Conservation (phyloP, 2,888 invertebrate species). For the Cryptus armator region DNA sequence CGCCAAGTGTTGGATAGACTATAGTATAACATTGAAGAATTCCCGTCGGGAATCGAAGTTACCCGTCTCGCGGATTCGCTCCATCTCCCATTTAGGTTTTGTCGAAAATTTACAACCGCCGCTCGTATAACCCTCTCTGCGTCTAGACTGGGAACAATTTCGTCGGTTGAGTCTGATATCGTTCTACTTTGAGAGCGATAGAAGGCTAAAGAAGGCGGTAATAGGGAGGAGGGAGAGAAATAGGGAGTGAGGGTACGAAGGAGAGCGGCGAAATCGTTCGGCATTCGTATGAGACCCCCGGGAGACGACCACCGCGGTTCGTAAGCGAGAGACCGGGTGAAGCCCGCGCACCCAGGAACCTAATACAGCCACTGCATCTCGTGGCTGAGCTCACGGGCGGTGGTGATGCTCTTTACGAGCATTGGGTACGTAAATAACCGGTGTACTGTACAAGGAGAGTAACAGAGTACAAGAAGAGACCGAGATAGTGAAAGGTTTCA, state of each 20-base stretch:
- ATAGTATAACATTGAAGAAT: slow-evolving; percentile 6
- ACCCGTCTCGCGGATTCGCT: slow-evolving; percentile 28
- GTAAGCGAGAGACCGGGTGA: slow-evolving; percentile 55
- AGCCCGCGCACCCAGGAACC: slow-evolving; percentile 60
- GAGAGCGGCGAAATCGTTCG: slow-evolving; percentile 66
- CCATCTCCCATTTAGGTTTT: slow-evolving; percentile 50
- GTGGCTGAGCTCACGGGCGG: slow-evolving; percentile 49
- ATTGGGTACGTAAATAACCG: slow-evolving; percentile 72
- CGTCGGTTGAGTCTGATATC: slow-evolving; percentile 54
- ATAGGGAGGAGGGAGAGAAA: slow-evolving; percentile 17
- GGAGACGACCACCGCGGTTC: slow-evolving; percentile 68
- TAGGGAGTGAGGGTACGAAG: slow-evolving; percentile 10
- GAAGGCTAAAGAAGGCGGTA: background rate
- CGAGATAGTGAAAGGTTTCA: slow-evolving; percentile 23
- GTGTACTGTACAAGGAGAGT: slow-evolving; percentile 55
- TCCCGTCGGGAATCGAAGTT: slow-evolving; percentile 30
- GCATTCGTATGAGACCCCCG: slow-evolving; percentile 68
- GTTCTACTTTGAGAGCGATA: background rate
- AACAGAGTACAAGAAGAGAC: slow-evolving; percentile 50
- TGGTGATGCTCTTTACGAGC: slow-evolving; percentile 70
- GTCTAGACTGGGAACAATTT: slow-evolving; percentile 67
- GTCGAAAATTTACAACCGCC: slow-evolving; percentile 59
- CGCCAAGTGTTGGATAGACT: slow-evolving; percentile 12
- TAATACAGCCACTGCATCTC: slow-evolving; percentile 65
- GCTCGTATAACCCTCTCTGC: slow-evolving; percentile 50